Evolutionary conservation across 2,888 invertebrate genomes (phyloP), one percentile per base, ranked within the genome.

Genomic region (Aphidoletes aphidimyza): DNA sequence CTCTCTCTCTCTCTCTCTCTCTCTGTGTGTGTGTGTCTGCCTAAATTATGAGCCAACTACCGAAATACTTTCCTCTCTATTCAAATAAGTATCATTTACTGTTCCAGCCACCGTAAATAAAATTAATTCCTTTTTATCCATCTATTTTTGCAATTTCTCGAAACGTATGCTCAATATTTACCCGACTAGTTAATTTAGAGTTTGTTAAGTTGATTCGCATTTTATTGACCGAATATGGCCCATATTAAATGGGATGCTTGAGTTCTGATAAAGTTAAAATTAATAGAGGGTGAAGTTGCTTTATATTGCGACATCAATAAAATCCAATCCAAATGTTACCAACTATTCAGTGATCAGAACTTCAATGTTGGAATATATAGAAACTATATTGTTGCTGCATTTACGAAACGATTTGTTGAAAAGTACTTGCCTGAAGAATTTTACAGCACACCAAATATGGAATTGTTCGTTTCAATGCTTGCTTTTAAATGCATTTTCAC

Each of bases 121-220:
- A 69, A 69, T 69, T 69, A 69, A 69, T 69, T 69, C 30, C 30
- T 69, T 30, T 69, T 69, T 69, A 69, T 69, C 69, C 69, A 69
- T 69, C 69, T 69, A 69, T 30, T 69, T 69, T 69, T 11, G 34
- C 30, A 69, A 69, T 30, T 69, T 69, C 34, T 30, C 69, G n/a
- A 14, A 30, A 30, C 69, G 30, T 69, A 30, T 69, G 69, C 54
- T 54, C 54, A 11, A 11, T 30, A 69, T 69, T 2, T 69, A 14
- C 54, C 22, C 34, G 69, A 22, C 2, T 30, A 69, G 69, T 69
- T 69, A 69, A 69, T 69, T 69, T 34, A 11, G 30, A 69, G 34
- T 69, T 69, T 3, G 30, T 14, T 30, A 39, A 69, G 69, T 69
- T 30, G 34, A 69, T 30, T 30, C n/a, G n/a, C 69, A 69, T 30